These are phyloP conservation scores for Eupsilia transversa DNA, from an alignment of 2,888 invertebrate genomes.

Conservation along the genomic window DNA sequence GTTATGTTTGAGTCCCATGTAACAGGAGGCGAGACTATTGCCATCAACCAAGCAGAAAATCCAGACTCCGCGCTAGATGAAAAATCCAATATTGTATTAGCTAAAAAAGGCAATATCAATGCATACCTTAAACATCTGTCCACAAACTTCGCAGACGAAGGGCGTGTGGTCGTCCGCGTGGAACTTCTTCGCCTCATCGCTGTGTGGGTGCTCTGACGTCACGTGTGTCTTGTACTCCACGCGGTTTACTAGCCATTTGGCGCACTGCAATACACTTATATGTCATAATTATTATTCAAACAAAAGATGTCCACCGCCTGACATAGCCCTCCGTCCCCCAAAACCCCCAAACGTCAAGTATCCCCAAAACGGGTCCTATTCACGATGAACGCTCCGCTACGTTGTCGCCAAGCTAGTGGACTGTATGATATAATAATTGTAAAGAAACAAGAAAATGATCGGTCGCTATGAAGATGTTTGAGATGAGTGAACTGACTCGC, in stretches of 20 bases:
- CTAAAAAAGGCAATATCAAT: neutral
- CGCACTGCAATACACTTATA: slow-evolving; percentile 61
- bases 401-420: neutral
- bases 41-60: too few species aligned
- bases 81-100: neutral
- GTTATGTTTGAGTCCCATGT: too few species aligned
- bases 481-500: neutral
- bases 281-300: neutral
- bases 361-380: neutral
- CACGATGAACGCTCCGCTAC: neutral
- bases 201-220: slow-evolving; percentile 67
- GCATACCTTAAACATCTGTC: slow-evolving; percentile 73
- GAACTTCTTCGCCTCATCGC: slow-evolving; percentile 64
- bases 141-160: slow-evolving; percentile 75
- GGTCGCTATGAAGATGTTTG: neutral
- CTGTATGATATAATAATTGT: too few species aligned
- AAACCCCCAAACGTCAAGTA: too few species aligned
- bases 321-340: neutral
- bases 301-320: neutral
- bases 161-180: slow-evolving; percentile 49
- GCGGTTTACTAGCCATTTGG: slow-evolving; percentile 63
- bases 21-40: too few species aligned
- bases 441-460: neutral
- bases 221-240: slow-evolving; percentile 68
- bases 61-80: too few species aligned